Evolutionary conservation across 2,113 vertebrate species (phyloP).

Genomic region (Eubucco bourcierii): DNA sequence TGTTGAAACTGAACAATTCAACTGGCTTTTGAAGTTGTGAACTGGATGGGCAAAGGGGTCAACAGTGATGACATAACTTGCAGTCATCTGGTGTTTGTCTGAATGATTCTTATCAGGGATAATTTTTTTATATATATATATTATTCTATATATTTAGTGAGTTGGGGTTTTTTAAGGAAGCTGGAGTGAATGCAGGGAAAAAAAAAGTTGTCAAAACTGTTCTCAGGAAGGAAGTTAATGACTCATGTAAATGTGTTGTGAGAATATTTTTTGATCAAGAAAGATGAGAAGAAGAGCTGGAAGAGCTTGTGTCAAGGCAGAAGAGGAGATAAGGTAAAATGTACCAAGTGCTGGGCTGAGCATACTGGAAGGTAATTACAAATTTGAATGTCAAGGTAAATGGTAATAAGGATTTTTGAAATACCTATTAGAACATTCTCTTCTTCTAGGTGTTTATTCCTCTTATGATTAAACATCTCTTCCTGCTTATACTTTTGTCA

Average conservation of each 20-base stretch:
- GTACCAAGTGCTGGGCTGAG: neutral
- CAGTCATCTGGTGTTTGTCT: neutral
- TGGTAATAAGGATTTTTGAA: slow-evolving; percentile 20
- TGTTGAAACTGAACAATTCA: neutral
- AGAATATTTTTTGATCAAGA: neutral
- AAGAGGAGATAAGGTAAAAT: neutral
- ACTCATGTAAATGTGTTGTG: neutral
- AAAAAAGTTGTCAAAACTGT: neutral
- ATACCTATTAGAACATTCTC: slow-evolving; percentile 40
- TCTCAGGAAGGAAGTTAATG: neutral
- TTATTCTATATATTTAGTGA: neutral
- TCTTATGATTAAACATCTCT: neutral
- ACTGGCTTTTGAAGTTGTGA: too few relatives aligned
- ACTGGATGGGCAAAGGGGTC: too few relatives aligned
- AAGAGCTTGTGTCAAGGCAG: neutral
- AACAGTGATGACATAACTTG: neutral
- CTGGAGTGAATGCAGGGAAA: neutral
- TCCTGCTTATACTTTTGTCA: neutral
- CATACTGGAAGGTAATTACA: neutral
- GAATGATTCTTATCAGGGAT: neutral
- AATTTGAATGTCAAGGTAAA: neutral
- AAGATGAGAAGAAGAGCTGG: neutral
- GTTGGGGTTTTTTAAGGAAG: neutral
- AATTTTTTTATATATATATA: neutral
- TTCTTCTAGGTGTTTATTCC: neutral